Base-by-base conservation (phyloP, 2,113 vertebrate genomes). In the Poeciliopsis occidentalis region DNA sequence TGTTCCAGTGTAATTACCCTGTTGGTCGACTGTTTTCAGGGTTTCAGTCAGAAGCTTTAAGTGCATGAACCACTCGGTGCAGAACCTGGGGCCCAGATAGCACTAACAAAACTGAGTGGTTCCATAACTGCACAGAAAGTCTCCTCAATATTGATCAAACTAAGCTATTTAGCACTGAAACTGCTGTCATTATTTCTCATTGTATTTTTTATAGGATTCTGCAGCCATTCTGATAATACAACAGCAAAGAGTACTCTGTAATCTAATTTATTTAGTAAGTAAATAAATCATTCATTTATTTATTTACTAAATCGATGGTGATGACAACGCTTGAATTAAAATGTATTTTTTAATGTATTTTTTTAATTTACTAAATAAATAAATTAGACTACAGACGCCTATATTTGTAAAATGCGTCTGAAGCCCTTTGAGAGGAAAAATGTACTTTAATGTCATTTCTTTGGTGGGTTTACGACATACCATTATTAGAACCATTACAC, bases 1-100 rank as follows among this genome's bases (percentile, higher is more conserved):
- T 1, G 71, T 71, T 76, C 60, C 71, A 47, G 31, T 19, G 57
- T 2, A 8, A 70, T 75, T 73, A 75, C 54, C 12, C 41, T 1
- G 61, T 1, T 12, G 51, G 73, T 85, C 75, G 72, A 81, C 69
- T 8, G 60, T 68, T 69, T 76, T 74, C 34, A 71, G 65, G 60
- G 71, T 34, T 34, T 34, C 41, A 65, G n/a, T 67, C 30, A 17
- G 60, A 32, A 57, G 54, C 67, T 86, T 79, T 64, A 69, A 68
- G 29, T 61, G 15, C 37, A 7, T 7, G 30, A 3, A n/a, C 34
- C 13, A 15, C 44, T 5, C 44, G 4, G 15, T 19, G 1, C 54
- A 54, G 60, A 78, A 62, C 60, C 60, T 32, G 51, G 37, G n/a
- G 39, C 37, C 73, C 39, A 39, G 63, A 30, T 27, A 68, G 70